Base-by-base conservation (phyloP, 2,888 invertebrate species). In the Tenthredo scrophulariae region DNA sequence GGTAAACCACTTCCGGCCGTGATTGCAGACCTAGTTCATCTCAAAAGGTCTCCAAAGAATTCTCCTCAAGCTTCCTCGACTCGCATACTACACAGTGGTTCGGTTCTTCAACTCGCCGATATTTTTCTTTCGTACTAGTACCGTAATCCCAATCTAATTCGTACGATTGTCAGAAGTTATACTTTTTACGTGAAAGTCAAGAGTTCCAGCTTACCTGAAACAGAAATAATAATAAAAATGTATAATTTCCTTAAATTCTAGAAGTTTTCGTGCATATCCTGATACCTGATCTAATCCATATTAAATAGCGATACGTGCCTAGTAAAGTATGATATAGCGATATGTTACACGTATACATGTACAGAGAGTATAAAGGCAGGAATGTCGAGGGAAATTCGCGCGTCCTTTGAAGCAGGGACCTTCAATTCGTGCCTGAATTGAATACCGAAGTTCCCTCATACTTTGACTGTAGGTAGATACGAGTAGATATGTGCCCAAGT, bases 1-100 rank as follows among this genome's bases (percentile, higher is more conserved):
- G 58, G 58, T 40, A 40, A 80, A 80, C 62, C 40, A 80, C 80
- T 80, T 80, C 80, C 80, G 80, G 33, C 40, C 58, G 58, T 62
- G 80, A 80, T 80, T 80, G 80, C 58, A 80, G 58, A n/a, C 80
- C n/a, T 33, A 62, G 26, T 62, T 80, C 80, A 62, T 62, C 80
- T 80, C 40, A 40, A 80, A 80, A 58, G 80, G 80, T 80, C 40
- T 58, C 40, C 22, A 62, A 80, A 80, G 80, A 80, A 80, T 80
- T 80, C 80, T 62, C 54, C 7, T 15, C 40, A 37, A 22, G 18
- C n/a, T 77, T 77, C 33, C n/a, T 29, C 33, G 9, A 33, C 29
- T 29, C 26, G 22, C 26, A 13, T 10, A 62, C 13, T 62, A 46
- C 10, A 43, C 10, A 10, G 40, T 22, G 10, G 40, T 33, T 33